Base-by-base conservation (phyloP, 2,797 vertebrate genomes). In the Aphelocoma californica region DNA sequence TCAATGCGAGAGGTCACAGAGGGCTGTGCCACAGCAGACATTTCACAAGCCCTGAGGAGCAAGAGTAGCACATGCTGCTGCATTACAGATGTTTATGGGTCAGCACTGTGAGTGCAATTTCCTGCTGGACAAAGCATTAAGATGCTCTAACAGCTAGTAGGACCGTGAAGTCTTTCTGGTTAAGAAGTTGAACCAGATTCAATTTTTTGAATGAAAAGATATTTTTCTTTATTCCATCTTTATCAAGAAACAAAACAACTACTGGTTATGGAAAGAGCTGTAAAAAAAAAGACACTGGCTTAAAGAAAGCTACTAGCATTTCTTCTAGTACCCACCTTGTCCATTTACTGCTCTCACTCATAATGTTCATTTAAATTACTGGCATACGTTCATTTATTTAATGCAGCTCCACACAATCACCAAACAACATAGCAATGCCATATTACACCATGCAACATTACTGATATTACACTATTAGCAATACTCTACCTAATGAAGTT, bases 1-100 rank as follows among this genome's bases (percentile, higher is more conserved):
- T 85, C 85, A 84, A 78, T 90, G 72, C 58, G 84, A 91, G 86
- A 95, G 95, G 96, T 96, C 93, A 93, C 90, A 88, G 95, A 95
- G 77, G 57, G 83, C 90, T 93, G 95, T 28, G 51, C 82, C 66
- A 81, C 28, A 58, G 73, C 70, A 38, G 86, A 75, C 73, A 80
- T 91, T 91, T 91, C n/a, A 58, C 86, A 92, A 70, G 70, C 72
- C 84, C 77, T 51, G 31, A 54, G 78, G 92, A 89, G 57, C 74
- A 80, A 60, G 60, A 54, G 58, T 83, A 85, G 81, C 72, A 91
- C 70, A 20, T 7, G 29, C 64, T 48, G 42, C 3, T 2, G 83
- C 83, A 82, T 21, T 64, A n/a, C 78, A 67, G 74, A 82, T 40
- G 31, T 67, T 62, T 84, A 36, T 3, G 40, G 73, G 40, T 72